phyloP scores from a whole-genome alignment of 2,113 vertebrate species.

The Tringa solitaria region DNA sequence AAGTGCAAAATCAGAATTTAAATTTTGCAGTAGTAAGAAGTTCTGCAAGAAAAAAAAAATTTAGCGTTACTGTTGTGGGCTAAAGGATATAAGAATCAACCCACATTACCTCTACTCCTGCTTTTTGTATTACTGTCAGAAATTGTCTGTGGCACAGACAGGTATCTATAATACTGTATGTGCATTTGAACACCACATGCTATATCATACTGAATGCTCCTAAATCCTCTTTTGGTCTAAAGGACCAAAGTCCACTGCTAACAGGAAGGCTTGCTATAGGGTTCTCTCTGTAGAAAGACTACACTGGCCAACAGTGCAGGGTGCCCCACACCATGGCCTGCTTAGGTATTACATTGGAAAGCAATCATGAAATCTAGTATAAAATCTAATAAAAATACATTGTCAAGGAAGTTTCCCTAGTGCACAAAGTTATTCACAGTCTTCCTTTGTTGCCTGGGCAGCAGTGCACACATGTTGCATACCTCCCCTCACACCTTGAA shows the following conservation, averaged over 20 bases:
- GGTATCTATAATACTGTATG: background rate
- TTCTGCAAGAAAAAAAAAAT: background rate
- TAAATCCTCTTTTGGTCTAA: background rate
- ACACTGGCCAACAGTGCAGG: background rate
- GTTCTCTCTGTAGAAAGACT: background rate
- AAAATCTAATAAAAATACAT: background rate
- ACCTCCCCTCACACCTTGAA: background rate
- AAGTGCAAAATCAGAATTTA: background rate
- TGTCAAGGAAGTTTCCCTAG: background rate
- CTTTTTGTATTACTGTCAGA: background rate
- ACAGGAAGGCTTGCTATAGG: background rate
- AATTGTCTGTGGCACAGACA: background rate
- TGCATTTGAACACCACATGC: background rate
- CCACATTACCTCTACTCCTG: background rate
- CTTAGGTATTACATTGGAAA: background rate
- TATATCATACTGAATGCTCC: background rate
- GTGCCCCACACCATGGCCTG: background rate
- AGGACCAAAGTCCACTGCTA: background rate
- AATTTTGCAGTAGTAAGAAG: background rate
- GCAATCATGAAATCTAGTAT: background rate
- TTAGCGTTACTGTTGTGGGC: background rate
- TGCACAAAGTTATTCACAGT: rapidly evolving
- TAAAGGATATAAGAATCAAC: background rate
- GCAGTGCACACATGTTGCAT: rapidly evolving
- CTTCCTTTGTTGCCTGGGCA: background rate